Evolutionary conservation across 2,113 vertebrate genomes (phyloP).

Genomic region (Phrynosoma blainvillii): DNA sequence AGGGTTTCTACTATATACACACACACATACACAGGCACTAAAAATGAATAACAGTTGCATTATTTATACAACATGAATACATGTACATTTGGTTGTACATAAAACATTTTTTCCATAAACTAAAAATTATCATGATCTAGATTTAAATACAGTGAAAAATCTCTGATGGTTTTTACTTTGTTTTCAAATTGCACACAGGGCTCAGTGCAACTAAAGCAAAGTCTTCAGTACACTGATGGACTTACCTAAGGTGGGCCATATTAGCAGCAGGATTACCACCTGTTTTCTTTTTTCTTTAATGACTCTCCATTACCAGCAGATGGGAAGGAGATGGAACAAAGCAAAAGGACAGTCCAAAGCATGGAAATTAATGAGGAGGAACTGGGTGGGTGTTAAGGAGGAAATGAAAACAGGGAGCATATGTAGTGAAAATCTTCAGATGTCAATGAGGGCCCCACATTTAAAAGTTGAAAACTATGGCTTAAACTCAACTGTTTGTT

Average conservation of each 20-base stretch:
- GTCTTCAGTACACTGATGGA: not conserved
- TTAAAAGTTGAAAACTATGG: too few species aligned
- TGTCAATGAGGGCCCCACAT: not conserved
- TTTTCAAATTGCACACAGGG: not conserved
- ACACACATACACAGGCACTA: not conserved
- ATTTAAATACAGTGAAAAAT: not conserved
- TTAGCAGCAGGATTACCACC: not conserved
- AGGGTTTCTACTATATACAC: not conserved
- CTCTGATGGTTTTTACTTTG: not conserved
- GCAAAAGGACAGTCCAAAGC: not conserved
- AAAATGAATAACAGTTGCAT: constrained; percentile 6
- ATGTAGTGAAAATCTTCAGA: not conserved
- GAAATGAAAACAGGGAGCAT: not conserved
- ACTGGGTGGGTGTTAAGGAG: too few species aligned
- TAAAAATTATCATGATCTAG: not conserved
- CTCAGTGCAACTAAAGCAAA: not conserved
- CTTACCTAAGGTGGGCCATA: too few species aligned
- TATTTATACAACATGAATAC: constrained; percentile 17
- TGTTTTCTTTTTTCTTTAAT: not conserved
- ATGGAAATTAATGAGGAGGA: not conserved
- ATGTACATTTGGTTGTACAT: not conserved
- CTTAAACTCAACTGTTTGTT: too few species aligned
- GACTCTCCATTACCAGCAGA: not conserved
- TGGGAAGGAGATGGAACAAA: not conserved
- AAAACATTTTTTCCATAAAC: not conserved